These are phyloP conservation scores for Herminia tarsipennalis DNA, from an alignment of 2,888 invertebrate species.

Conservation along the genomic window DNA sequence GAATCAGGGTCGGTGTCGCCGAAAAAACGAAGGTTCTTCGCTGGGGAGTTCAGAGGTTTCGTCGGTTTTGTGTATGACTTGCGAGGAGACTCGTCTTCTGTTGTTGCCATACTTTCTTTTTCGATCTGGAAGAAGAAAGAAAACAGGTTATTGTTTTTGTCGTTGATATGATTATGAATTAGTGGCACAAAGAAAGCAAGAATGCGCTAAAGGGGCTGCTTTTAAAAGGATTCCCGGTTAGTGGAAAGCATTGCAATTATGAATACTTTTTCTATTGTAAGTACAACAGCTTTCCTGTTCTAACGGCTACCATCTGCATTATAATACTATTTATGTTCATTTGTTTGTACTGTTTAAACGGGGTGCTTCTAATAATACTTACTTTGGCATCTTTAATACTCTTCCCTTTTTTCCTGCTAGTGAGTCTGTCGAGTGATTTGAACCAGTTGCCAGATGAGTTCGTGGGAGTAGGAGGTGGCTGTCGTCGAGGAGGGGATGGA, in stretches of 20 bases:
- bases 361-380: too few species aligned
- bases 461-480: slow-evolving; percentile 69
- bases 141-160: too few species aligned
- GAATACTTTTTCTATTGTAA: too few species aligned
- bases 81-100: slow-evolving; percentile 84
- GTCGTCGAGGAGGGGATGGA: slow-evolving; percentile 85
- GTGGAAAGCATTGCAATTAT: too few species aligned
- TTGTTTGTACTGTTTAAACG: too few species aligned
- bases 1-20: slow-evolving; percentile 94
- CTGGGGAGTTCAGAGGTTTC: slow-evolving; percentile 74
- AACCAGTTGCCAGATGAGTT: slow-evolving; percentile 90
- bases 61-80: slow-evolving; percentile 66
- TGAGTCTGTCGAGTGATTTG: slow-evolving; percentile 90
- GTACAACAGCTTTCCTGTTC: too few species aligned
- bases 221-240: too few species aligned
- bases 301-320: too few species aligned
- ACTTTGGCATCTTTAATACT: slow-evolving; percentile 62
- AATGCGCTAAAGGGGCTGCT: too few species aligned
- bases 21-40: slow-evolving; percentile 92
- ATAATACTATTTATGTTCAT: too few species aligned
- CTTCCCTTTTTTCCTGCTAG: slow-evolving; percentile 88
- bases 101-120: slow-evolving; percentile 80
- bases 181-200: too few species aligned
- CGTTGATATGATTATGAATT: too few species aligned
- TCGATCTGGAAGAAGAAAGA: slow-evolving; percentile 66